Evolutionary conservation across 2,888 invertebrate genomes (phyloP), one percentile per base, ranked within the genome.

Genomic region (Idaea biselata): DNA sequence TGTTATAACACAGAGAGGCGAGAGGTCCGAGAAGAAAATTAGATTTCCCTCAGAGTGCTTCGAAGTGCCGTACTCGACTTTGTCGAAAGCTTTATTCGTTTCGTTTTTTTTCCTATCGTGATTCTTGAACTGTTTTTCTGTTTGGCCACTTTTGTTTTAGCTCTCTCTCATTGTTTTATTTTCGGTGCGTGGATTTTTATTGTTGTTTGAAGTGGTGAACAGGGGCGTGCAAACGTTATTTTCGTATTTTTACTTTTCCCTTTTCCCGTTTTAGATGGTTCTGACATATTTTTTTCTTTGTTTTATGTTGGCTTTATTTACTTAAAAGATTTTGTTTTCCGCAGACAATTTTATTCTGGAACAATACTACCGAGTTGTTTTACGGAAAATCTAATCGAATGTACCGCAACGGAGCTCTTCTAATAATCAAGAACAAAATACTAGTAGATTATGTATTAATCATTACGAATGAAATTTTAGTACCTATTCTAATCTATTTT

Each of bases 11-110:
- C 74, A 77, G 80, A 78, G 75, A 71, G 78, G 74, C 77, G 80
- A 76, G 80, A 72, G 80, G 87, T 87, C 86, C 87, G 82, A 86
- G 81, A 83, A 87, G 89, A 86, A 91, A 91, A 91, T 91, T 91
- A 89, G 91, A 91, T 91, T 91, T 89, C 81, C 86, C 82, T 77
- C 77, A 72, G 80, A 89, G 88, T 89, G 87, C 74, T 78, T 86
- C 78, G 70, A 81, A 87, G 86, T 87, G 86, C 79, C 72, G 82
- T 79, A 80, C 88, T 89, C 86, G 84, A 88, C 83, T 86, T 84
- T 85, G 86, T 87, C 87, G 87, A 87, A 88, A 87, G 87, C 87
- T 86, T 86, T 86, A 79, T 78, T 80, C 77, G 77, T 79, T 79
- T 71, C 74, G 74, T 81, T 78, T 84, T 79, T 85, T 83, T 78